phyloP scores from a whole-genome alignment of 2,113 vertebrate species.

The Mormyrus iriodes region DNA sequence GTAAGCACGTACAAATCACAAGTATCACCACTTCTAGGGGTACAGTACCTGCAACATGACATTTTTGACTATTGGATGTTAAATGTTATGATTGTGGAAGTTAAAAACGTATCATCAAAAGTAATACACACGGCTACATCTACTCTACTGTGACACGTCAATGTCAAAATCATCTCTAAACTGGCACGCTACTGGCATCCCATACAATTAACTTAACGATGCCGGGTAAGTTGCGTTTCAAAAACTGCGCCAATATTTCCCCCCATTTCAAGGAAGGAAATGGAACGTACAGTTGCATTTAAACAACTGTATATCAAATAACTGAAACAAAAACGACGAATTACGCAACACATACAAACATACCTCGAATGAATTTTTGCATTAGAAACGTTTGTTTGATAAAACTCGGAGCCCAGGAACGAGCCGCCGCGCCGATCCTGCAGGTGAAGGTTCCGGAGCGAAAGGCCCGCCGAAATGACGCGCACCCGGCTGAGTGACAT shows the following conservation, averaged over 20 bases:
- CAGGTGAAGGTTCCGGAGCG: not conserved
- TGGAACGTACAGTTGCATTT: not conserved
- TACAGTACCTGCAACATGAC: not conserved
- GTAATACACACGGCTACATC: not conserved
- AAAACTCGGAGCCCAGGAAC: not conserved
- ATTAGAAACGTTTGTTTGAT: not conserved
- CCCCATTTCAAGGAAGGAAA: not conserved
- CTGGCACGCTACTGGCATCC: not conserved
- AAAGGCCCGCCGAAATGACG: slow-evolving; percentile 13
- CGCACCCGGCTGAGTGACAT: not conserved
- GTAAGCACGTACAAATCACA: not conserved
- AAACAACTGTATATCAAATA: not conserved
- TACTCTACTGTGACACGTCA: not conserved
- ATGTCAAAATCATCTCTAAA: not conserved
- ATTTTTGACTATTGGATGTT: not conserved
- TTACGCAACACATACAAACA: not conserved
- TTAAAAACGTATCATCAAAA: not conserved
- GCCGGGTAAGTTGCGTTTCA: too few species aligned
- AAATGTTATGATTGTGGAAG: too few species aligned
- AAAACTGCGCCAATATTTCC: slow-evolving; percentile 9
- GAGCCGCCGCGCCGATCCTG: not conserved
- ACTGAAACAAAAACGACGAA: too few species aligned
- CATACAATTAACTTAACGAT: not conserved
- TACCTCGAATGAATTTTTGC: not conserved
- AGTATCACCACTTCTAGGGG: not conserved